Evolutionary conservation across 2,797 vertebrate genomes (phyloP), one percentile per base, ranked within the genome.

Genomic region (Chaunax sp.): DNA sequence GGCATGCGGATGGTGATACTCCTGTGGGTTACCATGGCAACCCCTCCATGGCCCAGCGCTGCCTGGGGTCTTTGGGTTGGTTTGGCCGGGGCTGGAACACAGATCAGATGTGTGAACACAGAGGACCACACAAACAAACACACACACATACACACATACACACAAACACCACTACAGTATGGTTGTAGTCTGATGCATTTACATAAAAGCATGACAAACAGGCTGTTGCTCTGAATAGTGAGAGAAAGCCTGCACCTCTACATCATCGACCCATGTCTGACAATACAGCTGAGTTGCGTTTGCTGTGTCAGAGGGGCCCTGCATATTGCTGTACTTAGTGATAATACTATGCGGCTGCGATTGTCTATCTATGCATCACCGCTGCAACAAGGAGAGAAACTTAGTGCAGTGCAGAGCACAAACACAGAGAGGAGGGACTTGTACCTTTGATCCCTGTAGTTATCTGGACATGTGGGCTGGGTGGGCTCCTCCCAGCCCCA

Each of bases 1-100:
- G 98, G 98, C 96, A 96, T 96, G 89, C 81, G 92, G 88, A 99
- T 95, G 3, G 94, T 94, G 88, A 99, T 96, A 77, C 95, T 98
- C 76, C 95, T 97, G 68, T 93, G 90, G 73, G 97, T 98, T 82
- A 95, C 94, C 2, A 97, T 94, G 62, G 96, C 68, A 44, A 92
- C 94, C 77, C 96, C 96, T 69, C 82, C 93, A 59, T 91, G 83
- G 90, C 94, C 95, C 83, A 94, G 89, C 85, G 94, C 86, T 50
- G 94, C 94, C 74, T 81, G 78, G 51, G 98, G 98, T 85, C 86
- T 98, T 80, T 85, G 93, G 67, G 88, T 90, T 37, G 98, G 97
- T 55, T 93, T 93, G 70, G 96, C 94, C 1, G 97, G 97, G 69
- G 96, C 98, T 99, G 74, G 43, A 85, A 78, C 60, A 70, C 58